A percentile compares a stretch with the other conserved stretches of the same genome.
Evolutionary conservation across 2,113 vertebrate genomes (phyloP).

Genomic region (Deroptyus accipitrinus): DNA sequence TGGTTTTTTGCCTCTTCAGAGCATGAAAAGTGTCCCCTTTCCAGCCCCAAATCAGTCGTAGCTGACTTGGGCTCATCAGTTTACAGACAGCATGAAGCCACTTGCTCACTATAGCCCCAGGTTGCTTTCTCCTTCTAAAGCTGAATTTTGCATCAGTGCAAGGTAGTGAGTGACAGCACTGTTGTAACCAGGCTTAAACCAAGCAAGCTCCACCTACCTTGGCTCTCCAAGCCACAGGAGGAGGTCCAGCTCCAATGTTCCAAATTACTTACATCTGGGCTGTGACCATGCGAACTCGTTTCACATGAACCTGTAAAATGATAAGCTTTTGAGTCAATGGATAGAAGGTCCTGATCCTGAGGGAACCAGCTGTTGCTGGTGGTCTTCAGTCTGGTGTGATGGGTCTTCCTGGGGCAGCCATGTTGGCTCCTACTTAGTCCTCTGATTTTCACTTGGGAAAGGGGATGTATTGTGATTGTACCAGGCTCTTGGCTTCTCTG

Average conservation of each 20-base stretch:
- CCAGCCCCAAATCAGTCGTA: not conserved
- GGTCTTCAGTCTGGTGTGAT: not conserved
- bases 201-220: not conserved
- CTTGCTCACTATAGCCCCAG: not conserved
- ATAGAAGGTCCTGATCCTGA: not conserved
- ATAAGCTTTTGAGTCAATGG: rapidly evolving
- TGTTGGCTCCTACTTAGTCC: not conserved
- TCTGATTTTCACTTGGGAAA: not conserved
- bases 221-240: not conserved
- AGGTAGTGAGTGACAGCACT: not conserved
- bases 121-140: not conserved
- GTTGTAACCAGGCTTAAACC: not conserved
- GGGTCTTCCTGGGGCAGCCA: not conserved
- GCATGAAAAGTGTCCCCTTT: not conserved
- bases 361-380: not conserved
- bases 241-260: not conserved
- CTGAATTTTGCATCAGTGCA: not conserved
- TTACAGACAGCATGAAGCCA: not conserved
- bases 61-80: not conserved
- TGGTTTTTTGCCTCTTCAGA: not conserved
- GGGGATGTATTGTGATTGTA: not conserved
- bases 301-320: not conserved
- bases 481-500: not conserved
- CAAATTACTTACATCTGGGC: not conserved
- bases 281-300: not conserved